phyloP scores from a whole-genome alignment of 1,140 invertebrate species.

The Temnothorax nylanderi region DNA sequence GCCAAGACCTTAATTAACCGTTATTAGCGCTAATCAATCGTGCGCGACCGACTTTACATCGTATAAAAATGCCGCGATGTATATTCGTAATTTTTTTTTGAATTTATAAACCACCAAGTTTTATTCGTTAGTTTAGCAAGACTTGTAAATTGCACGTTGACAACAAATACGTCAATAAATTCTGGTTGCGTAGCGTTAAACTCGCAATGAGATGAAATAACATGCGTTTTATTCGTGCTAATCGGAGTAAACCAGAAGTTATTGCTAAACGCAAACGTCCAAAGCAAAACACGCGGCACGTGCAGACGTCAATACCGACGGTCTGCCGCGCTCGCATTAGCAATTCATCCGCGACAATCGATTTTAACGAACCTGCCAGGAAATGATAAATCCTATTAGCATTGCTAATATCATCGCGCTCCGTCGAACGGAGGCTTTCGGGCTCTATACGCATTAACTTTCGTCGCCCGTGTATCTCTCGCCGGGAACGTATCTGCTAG shows the following conservation, averaged over 20 bases:
- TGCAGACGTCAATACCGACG: not conserved
- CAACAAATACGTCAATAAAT: not conserved
- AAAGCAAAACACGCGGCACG: not conserved
- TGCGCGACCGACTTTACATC: not conserved
- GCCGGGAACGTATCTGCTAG: not conserved
- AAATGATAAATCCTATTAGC: constrained; percentile 31
- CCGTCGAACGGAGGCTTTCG: not conserved
- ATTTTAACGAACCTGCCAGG: constrained; percentile 29
- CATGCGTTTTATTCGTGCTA: not conserved
- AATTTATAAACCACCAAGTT: not conserved
- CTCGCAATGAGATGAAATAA: not conserved
- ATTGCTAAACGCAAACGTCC: not conserved
- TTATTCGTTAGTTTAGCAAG: not conserved
- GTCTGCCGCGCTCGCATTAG: not conserved
- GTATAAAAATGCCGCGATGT: not conserved
- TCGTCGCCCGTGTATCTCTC: not conserved
- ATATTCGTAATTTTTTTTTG: not conserved
- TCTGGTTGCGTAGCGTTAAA: not conserved
- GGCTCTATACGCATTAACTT: not conserved
- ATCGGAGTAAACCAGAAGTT: not conserved
- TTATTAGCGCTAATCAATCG: not conserved
- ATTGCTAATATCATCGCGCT: constrained; percentile 33
- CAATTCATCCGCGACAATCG: constrained; percentile 35
- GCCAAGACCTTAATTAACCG: constrained; percentile 1
- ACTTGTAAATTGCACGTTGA: not conserved